Percentiles rank a stretch among this genome's conserved stretches.
Conservation (phyloP, 2,797 vertebrate species). For the Momotus momota region DNA sequence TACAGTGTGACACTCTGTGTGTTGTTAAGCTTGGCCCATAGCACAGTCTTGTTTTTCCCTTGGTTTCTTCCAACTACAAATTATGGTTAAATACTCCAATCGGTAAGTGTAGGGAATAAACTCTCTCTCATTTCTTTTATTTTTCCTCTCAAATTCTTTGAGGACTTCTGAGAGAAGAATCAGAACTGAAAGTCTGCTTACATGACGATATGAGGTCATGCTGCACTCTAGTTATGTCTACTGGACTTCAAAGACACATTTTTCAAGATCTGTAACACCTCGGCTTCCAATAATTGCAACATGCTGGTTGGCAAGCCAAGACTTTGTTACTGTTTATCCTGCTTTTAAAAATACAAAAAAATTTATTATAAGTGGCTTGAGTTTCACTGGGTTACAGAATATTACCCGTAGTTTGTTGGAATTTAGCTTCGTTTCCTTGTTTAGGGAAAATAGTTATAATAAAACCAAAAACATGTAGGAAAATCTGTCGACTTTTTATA, state of each 20-base stretch:
- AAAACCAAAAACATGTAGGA: background rate
- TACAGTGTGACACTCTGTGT: background rate
- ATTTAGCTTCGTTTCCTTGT: background rate
- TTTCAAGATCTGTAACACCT: background rate
- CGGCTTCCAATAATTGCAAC: background rate
- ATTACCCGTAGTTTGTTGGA: conserved; percentile 1
- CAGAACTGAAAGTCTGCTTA: background rate
- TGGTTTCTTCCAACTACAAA: background rate
- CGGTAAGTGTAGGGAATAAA: background rate
- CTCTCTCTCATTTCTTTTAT: background rate
- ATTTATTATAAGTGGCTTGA: background rate
- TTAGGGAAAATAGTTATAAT: background rate
- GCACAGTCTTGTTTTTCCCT: background rate
- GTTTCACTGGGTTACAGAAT: background rate
- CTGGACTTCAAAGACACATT: background rate
- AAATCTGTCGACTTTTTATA: background rate
- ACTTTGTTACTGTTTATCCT: background rate
- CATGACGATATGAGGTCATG: background rate
- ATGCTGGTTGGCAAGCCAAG: background rate
- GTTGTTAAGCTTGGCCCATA: background rate
- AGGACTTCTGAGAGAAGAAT: background rate
- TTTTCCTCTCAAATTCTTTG: background rate
- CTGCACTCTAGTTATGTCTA: background rate
- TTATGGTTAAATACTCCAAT: background rate
- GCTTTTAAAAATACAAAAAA: background rate